Evolutionary conservation across 2,113 vertebrate genomes (phyloP).

Genomic region (Peromyscus leucopus): DNA sequence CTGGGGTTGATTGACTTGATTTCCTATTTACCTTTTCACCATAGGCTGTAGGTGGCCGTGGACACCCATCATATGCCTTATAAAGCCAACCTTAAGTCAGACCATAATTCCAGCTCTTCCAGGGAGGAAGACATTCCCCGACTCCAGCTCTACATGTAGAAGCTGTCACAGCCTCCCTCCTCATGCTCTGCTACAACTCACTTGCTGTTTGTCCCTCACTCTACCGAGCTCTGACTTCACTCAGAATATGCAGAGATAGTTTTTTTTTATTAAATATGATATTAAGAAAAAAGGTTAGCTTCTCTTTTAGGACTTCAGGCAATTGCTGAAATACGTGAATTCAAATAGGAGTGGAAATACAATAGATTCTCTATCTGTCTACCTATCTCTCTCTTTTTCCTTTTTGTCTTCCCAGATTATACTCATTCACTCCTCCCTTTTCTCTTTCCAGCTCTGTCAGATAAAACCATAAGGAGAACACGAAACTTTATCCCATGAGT

Average conservation of each 20-base stretch:
- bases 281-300: constrained; percentile 70
- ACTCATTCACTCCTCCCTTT: constrained; percentile 14
- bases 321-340: constrained; percentile 68
- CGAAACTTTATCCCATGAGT: not conserved
- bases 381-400: not conserved
- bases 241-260: constrained; percentile 65
- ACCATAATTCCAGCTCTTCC: not conserved
- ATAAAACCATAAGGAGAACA: constrained; percentile 12
- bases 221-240: constrained; percentile 44
- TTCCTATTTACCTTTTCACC: not conserved
- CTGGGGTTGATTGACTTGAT: constrained; percentile 37
- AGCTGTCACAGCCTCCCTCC: not conserved
- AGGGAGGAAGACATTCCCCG: not conserved
- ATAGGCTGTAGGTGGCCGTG: not conserved
- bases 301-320: constrained; percentile 62
- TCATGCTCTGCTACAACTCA: not conserved
- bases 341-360: constrained; percentile 63
- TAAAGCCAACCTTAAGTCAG: not conserved
- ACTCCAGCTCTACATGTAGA: not conserved
- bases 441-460: not conserved
- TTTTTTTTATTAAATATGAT: constrained; percentile 64
- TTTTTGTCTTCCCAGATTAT: constrained; percentile 42
- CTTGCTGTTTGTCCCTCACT: constrained; percentile 60
- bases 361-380: constrained; percentile 3
- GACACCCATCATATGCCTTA: not conserved